phyloP scores from a whole-genome alignment of 2,797 vertebrate species.

The Crocodylus rhombifer region DNA sequence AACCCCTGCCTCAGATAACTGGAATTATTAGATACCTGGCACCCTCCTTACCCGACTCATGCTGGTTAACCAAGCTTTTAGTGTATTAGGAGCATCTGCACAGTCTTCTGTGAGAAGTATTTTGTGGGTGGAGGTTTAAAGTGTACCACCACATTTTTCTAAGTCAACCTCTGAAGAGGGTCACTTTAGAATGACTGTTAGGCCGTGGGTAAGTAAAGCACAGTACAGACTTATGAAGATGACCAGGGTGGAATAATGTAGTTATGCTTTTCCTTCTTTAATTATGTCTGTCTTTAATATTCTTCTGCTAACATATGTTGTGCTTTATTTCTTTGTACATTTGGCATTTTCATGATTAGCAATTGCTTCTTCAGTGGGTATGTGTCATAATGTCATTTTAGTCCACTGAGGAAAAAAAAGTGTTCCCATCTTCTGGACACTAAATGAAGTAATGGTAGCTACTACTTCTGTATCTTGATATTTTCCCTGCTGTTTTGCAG shows the following conservation, averaged over 20 bases:
- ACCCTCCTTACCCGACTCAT: no score
- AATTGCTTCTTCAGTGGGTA: slow-evolving; percentile 57
- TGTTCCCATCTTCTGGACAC: background rate
- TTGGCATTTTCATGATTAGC: slow-evolving; percentile 66
- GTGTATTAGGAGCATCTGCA: background rate
- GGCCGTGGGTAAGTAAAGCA: slow-evolving; percentile 5
- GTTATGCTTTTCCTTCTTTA: slow-evolving; percentile 56
- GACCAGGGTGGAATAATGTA: slow-evolving; percentile 50
- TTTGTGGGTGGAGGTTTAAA: background rate
- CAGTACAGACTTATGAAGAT: background rate
- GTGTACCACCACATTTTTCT: background rate
- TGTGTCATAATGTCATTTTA: slow-evolving; percentile 47
- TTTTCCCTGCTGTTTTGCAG: slow-evolving; percentile 14
- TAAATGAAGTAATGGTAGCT: slow-evolving; percentile 42
- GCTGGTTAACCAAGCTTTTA: no score
- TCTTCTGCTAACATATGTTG: slow-evolving; percentile 42
- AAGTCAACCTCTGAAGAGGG: background rate
- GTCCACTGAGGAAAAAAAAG: slow-evolving; percentile 41
- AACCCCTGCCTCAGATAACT: no score
- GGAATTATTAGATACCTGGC: no score
- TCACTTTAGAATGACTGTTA: slow-evolving; percentile 47
- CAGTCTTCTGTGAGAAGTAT: background rate
- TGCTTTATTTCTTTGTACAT: slow-evolving; percentile 32
- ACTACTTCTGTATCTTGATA: slow-evolving; percentile 17
- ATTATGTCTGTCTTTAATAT: slow-evolving; percentile 61